Evolutionary conservation across 2,113 vertebrate genomes (phyloP).

Genomic region (Oryzias curvinotus): DNA sequence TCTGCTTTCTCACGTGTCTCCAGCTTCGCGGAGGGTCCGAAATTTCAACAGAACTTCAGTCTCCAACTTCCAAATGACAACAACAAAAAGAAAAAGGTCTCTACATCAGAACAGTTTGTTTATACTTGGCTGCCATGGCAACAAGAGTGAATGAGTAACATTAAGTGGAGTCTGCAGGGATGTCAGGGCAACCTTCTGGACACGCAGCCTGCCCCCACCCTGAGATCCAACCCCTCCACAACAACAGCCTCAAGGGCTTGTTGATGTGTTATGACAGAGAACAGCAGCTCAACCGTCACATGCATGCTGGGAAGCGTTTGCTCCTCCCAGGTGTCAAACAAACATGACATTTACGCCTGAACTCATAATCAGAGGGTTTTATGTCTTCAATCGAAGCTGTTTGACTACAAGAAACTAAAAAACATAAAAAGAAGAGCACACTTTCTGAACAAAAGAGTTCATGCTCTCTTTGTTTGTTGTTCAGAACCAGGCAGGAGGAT

Average conservation of each 20-base stretch:
- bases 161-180: conserved; percentile 40
- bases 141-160: conserved; percentile 53
- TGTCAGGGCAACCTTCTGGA: conserved; percentile 47
- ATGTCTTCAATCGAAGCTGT: no score
- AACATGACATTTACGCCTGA: conserved; percentile 3
- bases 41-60: conserved; percentile 49
- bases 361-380: not conserved
- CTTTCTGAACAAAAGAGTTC: no score
- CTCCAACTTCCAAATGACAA: conserved; percentile 36
- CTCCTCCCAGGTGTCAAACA: conserved; percentile 31
- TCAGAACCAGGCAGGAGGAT: no score
- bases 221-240: conserved; percentile 18
- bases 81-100: no score
- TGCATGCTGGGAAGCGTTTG: conserved; percentile 13
- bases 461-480: no score
- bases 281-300: conserved; percentile 52
- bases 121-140: not conserved
- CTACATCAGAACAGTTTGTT: no score
- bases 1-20: conserved; percentile 44
- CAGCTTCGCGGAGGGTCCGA: conserved; percentile 35
- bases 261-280: conserved; percentile 55
- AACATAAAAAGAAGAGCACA: no score
- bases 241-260: conserved; percentile 13
- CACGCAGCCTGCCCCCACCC: conserved; percentile 12
- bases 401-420: no score